A percentile compares a stretch with the other conserved stretches of the same genome.
Evolutionary conservation across 2,113 vertebrate species (phyloP).

Genomic region (Catharus fuscescens): DNA sequence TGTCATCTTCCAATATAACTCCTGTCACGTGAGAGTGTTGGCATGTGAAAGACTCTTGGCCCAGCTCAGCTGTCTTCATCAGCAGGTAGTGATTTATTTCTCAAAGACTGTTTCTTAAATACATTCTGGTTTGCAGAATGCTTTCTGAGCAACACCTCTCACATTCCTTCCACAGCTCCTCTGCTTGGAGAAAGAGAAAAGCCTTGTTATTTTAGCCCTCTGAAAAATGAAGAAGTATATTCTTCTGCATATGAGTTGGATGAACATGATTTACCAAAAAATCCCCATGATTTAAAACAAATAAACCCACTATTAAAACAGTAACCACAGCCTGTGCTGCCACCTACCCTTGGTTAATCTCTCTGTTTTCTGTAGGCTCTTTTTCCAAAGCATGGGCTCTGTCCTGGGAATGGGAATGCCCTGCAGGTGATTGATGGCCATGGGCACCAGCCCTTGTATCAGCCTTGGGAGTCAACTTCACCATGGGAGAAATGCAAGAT

Average conservation of each 20-base stretch:
- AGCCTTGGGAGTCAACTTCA: not conserved
- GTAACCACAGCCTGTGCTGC: slow-evolving; percentile 49
- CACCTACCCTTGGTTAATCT: slow-evolving; percentile 43
- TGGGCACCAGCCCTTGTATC: not conserved
- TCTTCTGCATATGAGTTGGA: not conserved
- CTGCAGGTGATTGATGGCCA: not conserved
- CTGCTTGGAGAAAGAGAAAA: not conserved
- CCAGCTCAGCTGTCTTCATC: slow-evolving; percentile 41
- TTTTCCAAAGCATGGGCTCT: not conserved
- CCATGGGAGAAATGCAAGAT: not conserved
- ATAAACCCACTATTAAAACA: slow-evolving; percentile 15
- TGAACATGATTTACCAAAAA: not conserved
- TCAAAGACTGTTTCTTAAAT: slow-evolving; percentile 39
- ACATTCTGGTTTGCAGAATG: slow-evolving; percentile 40
- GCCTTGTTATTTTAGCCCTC: not conserved
- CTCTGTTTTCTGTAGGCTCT: not conserved
- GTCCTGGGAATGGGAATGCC: not conserved
- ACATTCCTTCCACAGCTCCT: slow-evolving; percentile 30
- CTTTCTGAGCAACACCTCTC: slow-evolving; percentile 34
- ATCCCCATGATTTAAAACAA: slow-evolving; percentile 1
- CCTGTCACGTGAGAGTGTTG: not conserved
- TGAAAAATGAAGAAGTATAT: not conserved
- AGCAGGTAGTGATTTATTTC: slow-evolving; percentile 60
- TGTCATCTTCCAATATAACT: slow-evolving; percentile 12
- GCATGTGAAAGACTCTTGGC: not conserved